Base-by-base conservation (phyloP, 2,797 vertebrate species). In the Bradypodion pumilum region DNA sequence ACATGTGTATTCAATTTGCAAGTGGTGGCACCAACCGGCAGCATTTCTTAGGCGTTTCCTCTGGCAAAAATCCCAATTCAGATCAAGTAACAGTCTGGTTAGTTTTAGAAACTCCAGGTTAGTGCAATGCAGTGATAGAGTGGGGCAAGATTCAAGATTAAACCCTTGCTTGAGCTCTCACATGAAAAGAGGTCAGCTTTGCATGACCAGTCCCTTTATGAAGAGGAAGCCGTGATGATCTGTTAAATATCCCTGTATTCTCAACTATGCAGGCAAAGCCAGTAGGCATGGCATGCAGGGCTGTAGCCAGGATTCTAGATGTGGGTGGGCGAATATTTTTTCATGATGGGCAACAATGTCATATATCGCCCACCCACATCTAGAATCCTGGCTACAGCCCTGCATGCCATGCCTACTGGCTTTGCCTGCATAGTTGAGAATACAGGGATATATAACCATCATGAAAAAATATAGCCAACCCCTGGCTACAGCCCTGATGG, bases 1-100 rank as follows among this genome's bases (percentile, higher is more conserved):
- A 78, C 66, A 63, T 52, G 56, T 83, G 65, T 66, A 46, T 78
- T 37, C 21, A 19, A 37, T 84, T 84, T 84, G 21, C 74, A 84
- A 42, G 25, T 21, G 19, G 32, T 72, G 40, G 82, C 32, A 73
- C n/a, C 25, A 72, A 23, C 42, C n/a, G 44, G 66, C 32, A 59
- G 37, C 35, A 56, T 15, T 68, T 68, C 73, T 49, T 63, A 60
- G 63, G 46, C 76, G 29, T 77, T 83, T 52, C 37, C 37, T 59
- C 60, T 84, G 82, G n/a, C 46, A 66, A 84, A 83, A 69, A 72
- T 72, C 56, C 40, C 49, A 65, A 49, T 78, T 63, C 40, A n/a
- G 44, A 72, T 72, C 56, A 84, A 84, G 44, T 35, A 40, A 77
- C 56, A 25, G n/a, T 27, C 40, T 76, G 49, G 27, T 10, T 83